These are phyloP conservation scores for Aramus guarauna DNA, from an alignment of 2,113 vertebrate genomes.

Conservation along the genomic window DNA sequence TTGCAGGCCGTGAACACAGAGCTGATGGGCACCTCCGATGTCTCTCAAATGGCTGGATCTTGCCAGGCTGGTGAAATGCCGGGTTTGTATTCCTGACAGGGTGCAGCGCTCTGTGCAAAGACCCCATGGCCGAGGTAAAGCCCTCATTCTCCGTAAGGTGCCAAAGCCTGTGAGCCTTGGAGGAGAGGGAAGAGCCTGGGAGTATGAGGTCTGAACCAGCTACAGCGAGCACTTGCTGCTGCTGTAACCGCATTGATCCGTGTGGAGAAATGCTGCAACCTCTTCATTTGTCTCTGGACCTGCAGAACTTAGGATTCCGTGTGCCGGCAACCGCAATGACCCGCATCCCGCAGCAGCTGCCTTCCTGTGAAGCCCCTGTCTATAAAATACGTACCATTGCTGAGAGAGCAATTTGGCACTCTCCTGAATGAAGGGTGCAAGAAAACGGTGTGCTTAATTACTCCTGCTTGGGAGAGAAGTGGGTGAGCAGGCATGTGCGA, in stretches of 20 bases:
- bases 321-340: neutral
- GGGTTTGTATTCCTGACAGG: neutral
- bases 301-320: rapidly evolving
- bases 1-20: neutral
- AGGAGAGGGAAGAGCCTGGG: neutral
- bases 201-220: neutral
- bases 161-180: neutral
- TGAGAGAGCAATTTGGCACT: neutral
- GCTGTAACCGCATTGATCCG: neutral
- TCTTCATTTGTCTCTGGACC: neutral
- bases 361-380: neutral
- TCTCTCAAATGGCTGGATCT: neutral
- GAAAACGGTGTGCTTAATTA: neutral
- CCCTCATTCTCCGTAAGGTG: rapidly evolving
- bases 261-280: neutral
- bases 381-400: neutral
- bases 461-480: neutral
- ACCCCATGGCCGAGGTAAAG: neutral
- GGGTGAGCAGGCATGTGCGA: neutral
- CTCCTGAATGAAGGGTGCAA: neutral
- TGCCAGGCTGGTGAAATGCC: neutral
- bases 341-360: neutral
- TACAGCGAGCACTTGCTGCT: neutral
- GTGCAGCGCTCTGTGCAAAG: neutral
- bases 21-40: neutral